phyloP scores from a whole-genome alignment of 2,113 vertebrate genomes.

The Nannospalax galili region DNA sequence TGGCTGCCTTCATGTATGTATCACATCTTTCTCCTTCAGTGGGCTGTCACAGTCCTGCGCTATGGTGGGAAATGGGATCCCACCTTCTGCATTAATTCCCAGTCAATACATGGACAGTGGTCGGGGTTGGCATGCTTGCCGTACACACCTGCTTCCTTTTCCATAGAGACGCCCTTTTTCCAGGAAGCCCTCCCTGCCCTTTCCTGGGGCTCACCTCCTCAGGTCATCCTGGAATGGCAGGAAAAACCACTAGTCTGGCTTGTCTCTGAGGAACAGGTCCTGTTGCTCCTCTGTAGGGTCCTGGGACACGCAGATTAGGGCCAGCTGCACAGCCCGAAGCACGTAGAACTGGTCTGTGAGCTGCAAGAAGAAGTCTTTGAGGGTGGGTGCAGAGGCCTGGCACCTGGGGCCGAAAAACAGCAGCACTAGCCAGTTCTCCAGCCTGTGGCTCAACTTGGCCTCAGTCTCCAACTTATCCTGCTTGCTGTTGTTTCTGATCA shows the following conservation, averaged over 20 bases:
- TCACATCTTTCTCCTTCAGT: background rate
- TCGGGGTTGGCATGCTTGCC: no score
- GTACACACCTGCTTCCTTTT: background rate
- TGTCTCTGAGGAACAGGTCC: slow-evolving; percentile 88
- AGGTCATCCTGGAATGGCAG: slow-evolving; percentile 90
- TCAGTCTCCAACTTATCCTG: slow-evolving; percentile 91
- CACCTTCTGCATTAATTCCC: background rate
- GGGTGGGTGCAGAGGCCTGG: slow-evolving; percentile 86
- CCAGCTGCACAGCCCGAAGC: slow-evolving; percentile 90
- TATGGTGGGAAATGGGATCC: no score
- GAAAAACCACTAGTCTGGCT: slow-evolving; percentile 92
- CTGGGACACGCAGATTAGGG: slow-evolving; percentile 91
- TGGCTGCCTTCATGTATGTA: background rate
- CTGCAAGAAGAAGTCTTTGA: slow-evolving; percentile 88
- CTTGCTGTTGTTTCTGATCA: slow-evolving; percentile 91
- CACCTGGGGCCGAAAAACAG: slow-evolving; percentile 91
- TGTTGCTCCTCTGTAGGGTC: slow-evolving; percentile 90
- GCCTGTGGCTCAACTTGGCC: slow-evolving; percentile 82
- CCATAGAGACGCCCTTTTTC: background rate
- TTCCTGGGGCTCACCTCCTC: slow-evolving; percentile 84
- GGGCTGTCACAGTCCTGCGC: background rate
- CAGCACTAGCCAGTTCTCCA: slow-evolving; percentile 93
- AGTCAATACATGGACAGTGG: background rate
- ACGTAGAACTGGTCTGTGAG: slow-evolving; percentile 93
- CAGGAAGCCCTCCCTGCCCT: slow-evolving; percentile 35